Base-by-base conservation (phyloP, 2,797 vertebrate species). In the Melanotaenia parkinsoni region DNA sequence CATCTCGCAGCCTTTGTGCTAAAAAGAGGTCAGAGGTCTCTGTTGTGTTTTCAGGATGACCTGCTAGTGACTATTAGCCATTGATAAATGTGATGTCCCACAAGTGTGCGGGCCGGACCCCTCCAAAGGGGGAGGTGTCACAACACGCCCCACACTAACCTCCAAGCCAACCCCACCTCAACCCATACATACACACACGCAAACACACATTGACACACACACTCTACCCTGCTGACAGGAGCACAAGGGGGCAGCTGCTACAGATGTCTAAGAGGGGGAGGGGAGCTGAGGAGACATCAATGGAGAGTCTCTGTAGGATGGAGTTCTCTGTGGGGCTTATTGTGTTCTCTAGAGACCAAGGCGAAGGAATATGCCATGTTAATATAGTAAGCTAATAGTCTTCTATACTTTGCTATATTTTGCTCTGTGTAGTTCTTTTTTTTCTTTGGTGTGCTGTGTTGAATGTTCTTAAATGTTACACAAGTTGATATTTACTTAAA, bases 1-100 rank as follows among this genome's bases (percentile, higher is more conserved):
- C 92, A 86, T 89, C 80, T 85, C 75, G 20, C 74, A 64, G 82
- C 76, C 80, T 92, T 90, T 88, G 85, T 89, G 82, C 88, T 93
- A 87, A 93, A 90, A 88, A 93, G 91, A 90, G 94, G 94, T 95
- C 92, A 92, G 81, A 94, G 94, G 94, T 94, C 87, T 82, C 87
- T 95, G 95, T 96, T 93, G 94, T 94, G 92, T 95, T 95, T 95
- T 94, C 94, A 95, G 94, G 94, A 93, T 96, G 94, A 95, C 94
- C 94, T 95, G 94, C 92, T 94, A 86, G 94, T 91, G 86, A 94
- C 94, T 95, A 95, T 95, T 95, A 94, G 93, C 94, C 94, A 94
- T 95, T 96, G 94, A 95, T 95, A 88, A 94, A 95, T 95, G 94
- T 93, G 89, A 93, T 94, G 95, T 95, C 91, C 86, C 93, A 94